Evolutionary conservation across 2,888 invertebrate species (phyloP), one percentile per base, ranked within the genome.

Genomic region (Pterostichus niger): DNA sequence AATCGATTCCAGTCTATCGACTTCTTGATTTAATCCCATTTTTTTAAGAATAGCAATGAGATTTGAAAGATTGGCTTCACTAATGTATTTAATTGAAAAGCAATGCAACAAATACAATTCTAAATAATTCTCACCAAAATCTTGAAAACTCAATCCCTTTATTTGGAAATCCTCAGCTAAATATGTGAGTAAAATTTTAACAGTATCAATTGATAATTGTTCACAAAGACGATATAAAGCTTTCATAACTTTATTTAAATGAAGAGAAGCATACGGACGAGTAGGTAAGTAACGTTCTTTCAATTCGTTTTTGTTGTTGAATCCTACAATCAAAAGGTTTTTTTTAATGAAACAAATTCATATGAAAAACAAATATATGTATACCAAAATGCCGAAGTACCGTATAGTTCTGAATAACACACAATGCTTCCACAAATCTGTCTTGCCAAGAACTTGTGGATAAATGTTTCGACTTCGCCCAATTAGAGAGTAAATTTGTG

Each of bases 351-450:
- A 24, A 24, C 24, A 24, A 24, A 24, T 24, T 24, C 1, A 24
- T 24, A 2, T 2, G 24, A 3, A 24, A 24, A 24, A n/a, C n/a
- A n/a, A n/a, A 24, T 24, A 24, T 24, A 24, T 24, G 3, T 24
- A 2, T 24, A 24, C 91, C 91, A 7, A 92, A 82, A 83, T 89
- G 90, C 9, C 88, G 87, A 31, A 92, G 76, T 4, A 90, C 87
- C 78, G 86, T 85, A 40, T 87, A 88, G 84, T 91, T 90, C 82
- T 91, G 89, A 11, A 93, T 90, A 17, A 93, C 90, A 82, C 90
- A 89, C 17, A 93, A 85, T 0, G 91, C 91, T 88, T 93, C 93
- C 0, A 93, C 83, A 0, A 93, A 84, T 84, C 89, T 88, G 0
- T 87, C 85, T 31, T 89, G 88, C 92, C 93, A 93, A 15, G 88